These are phyloP conservation scores for Falco peregrinus DNA, from an alignment of 2,797 vertebrate species.

Conservation along the genomic window DNA sequence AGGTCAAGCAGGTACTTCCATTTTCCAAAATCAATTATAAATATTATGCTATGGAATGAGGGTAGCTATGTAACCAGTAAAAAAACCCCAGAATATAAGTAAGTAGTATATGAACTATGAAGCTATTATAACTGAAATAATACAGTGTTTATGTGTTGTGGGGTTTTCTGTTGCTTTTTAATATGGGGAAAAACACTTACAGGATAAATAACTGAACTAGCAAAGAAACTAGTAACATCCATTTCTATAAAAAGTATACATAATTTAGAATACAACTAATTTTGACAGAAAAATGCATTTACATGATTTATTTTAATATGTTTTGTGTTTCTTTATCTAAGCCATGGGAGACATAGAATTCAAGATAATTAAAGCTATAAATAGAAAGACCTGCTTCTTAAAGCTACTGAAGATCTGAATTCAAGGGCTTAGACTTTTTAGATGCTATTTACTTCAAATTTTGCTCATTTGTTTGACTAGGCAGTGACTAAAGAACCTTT, in stretches of 20 bases:
- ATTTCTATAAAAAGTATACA: neutral
- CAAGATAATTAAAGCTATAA: slow-evolving; percentile 9
- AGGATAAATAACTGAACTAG: neutral
- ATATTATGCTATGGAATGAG: neutral
- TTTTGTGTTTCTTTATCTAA: neutral
- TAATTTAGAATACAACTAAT: neutral
- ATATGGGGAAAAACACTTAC: neutral
- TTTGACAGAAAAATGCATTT: neutral
- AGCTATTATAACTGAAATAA: neutral
- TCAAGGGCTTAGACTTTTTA: neutral
- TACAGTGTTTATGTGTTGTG: neutral
- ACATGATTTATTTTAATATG: neutral
- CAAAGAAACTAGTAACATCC: neutral
- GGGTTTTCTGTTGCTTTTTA: neutral
- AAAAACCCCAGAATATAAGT: neutral
- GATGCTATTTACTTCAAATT: neutral
- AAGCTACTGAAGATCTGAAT: neutral
- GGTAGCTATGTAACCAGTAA: neutral
- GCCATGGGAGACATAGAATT: neutral
- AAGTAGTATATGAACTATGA: neutral
- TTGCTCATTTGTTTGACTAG: neutral
- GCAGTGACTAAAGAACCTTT: neutral
- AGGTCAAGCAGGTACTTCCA: neutral
- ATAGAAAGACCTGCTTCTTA: neutral
- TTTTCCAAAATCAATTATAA: neutral